Evolutionary conservation across 2,797 vertebrate species (phyloP), one percentile per base, ranked within the genome.

Genomic region (Helicolenus hilgendorfi): DNA sequence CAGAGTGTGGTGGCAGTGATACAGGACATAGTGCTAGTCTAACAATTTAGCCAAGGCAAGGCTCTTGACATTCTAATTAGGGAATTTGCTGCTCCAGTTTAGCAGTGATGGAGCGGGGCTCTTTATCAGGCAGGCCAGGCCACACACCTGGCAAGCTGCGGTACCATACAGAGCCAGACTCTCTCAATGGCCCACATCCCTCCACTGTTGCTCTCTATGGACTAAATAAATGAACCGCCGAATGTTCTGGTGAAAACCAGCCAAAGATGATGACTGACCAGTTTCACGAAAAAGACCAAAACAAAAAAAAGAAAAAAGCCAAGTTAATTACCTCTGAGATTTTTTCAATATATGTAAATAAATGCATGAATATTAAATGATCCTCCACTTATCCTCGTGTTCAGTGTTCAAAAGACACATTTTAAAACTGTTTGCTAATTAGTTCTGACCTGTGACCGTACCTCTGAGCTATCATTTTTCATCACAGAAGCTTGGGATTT

Each of bases 81-180:
- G 85, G 88, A 94, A 95, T 95, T 91, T 95, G 88, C 86, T 93
- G 94, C 95, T 91, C 83, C 84, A 83, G 81, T 95, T 96, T 91
- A 92, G 90, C 91, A 41, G 87, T 94, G 94, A 96, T 94, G 88
- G 87, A 96, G 89, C 84, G 38, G 67, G 79, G 86, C 87, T 91
- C 91, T 93, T 96, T 96, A 97, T 97, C 96, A 87, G 87, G 67
- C 81, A 78, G 93, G 69, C 92, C 96, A 97, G 95, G 87, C 95
- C 89, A 89, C 89, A 92, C 91, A 96, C 91, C 95, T 96, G 96
- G 96, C 96, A 96, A 81, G 83, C 85, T 85, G 72, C 9, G 22
- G 91, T 81, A 85, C 82, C 88, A 81, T 35, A 75, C 65, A 2
- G 64, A 84, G 95, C 94, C 94, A 93, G 91, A 72, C 56, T 77